These are phyloP conservation scores for Rhamphomyia laevipes DNA, from an alignment of 2,888 invertebrate genomes.

Conservation along the genomic window DNA sequence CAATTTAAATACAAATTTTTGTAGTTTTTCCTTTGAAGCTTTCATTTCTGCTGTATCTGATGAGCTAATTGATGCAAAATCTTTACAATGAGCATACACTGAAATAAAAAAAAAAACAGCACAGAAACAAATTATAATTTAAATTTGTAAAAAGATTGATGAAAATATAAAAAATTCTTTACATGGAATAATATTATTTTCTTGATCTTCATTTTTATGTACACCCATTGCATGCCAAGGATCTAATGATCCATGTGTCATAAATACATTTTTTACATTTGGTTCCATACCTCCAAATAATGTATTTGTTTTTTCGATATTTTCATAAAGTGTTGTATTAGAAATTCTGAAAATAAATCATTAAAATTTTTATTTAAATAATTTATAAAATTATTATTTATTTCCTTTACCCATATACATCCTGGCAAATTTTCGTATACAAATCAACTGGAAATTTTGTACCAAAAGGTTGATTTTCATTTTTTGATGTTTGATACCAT, in stretches of 20 bases:
- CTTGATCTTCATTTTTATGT: constrained; percentile 24
- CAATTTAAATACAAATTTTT: constrained; percentile 18
- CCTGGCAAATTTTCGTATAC: constrained; percentile 19
- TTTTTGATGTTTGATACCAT: constrained; percentile 61
- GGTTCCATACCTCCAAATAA: constrained; percentile 40
- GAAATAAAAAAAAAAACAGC: constrained; percentile 3
- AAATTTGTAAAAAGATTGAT: neutral
- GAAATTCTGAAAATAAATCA: constrained; percentile 1
- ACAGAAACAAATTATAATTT: neutral
- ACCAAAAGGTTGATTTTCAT: constrained; percentile 43
- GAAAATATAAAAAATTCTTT: constrained; percentile 12
- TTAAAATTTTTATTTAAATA: neutral
- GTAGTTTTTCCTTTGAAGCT: constrained; percentile 25
- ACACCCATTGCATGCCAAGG: constrained; percentile 46
- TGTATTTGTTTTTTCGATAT: constrained; percentile 34
- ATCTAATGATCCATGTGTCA: constrained; percentile 43
- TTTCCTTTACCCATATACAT: constrained; percentile 16
- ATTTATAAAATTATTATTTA: neutral
- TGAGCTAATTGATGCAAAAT: constrained; percentile 25
- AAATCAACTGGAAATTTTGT: constrained; percentile 22
- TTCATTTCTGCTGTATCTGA: constrained; percentile 26
- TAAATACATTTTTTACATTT: constrained; percentile 39
- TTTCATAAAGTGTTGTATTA: constrained; percentile 13
- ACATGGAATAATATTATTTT: constrained; percentile 24
- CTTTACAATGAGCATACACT: constrained; percentile 30